phyloP scores from a whole-genome alignment of 2,113 vertebrate genomes.

The Camelus bactrianus region DNA sequence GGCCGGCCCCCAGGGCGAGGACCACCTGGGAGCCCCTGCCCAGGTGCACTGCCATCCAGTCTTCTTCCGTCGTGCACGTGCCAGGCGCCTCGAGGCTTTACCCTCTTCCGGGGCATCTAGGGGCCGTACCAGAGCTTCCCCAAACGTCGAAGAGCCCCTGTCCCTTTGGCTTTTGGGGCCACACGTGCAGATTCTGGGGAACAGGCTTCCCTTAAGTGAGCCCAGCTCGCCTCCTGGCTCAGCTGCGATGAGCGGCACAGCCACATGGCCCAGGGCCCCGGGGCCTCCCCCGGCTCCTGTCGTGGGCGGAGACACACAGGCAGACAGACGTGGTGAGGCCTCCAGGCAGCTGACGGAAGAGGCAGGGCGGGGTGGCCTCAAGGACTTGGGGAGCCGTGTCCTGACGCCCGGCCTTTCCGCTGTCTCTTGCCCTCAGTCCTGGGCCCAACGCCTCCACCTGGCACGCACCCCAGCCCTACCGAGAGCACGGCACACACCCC shows the following conservation, averaged over 20 bases:
- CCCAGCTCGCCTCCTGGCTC: fast-evolving
- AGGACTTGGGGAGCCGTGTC: fast-evolving
- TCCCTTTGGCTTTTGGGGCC: no score
- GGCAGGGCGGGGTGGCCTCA: fast-evolving
- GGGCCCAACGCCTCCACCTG: fast-evolving
- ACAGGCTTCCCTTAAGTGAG: fast-evolving
- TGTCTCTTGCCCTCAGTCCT: neutral
- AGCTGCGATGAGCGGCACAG: fast-evolving
- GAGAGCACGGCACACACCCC: fast-evolving
- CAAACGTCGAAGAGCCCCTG: neutral
- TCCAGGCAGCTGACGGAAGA: neutral
- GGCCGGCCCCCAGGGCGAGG: no score
- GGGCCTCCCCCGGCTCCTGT: neutral
- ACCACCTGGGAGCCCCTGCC: neutral
- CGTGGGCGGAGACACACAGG: fast-evolving
- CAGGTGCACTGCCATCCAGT: neutral
- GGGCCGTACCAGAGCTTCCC: neutral
- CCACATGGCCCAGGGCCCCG: no score
- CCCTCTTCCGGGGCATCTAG: fast-evolving
- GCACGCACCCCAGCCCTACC: fast-evolving
- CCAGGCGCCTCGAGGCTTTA: fast-evolving
- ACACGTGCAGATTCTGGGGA: fast-evolving
- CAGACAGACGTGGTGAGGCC: neutral
- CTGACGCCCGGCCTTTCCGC: fast-evolving
- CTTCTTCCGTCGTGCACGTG: fast-evolving